These are phyloP conservation scores for Anadara kagoshimensis DNA, from an alignment of 1,140 invertebrate species.

Conservation along the genomic window DNA sequence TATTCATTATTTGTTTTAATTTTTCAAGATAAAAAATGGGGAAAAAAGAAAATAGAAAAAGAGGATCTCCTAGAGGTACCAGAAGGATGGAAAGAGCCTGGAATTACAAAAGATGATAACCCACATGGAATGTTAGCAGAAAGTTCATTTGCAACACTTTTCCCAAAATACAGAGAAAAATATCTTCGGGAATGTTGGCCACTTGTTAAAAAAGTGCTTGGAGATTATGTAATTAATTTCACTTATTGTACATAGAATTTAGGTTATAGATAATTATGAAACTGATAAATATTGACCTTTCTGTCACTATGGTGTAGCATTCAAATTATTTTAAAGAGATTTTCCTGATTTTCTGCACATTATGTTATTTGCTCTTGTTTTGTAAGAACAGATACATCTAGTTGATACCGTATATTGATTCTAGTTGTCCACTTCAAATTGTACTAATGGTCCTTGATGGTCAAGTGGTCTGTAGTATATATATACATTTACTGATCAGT, in stretches of 20 bases:
- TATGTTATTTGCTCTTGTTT: no score
- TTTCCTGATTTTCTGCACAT: no score
- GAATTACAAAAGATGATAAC: slow-evolving; percentile 93
- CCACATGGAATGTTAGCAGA: slow-evolving; percentile 86
- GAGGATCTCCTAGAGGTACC: slow-evolving; percentile 69
- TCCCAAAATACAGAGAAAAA: slow-evolving; percentile 95
- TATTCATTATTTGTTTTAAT: background rate
- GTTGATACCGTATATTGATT: no score
- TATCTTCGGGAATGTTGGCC: slow-evolving; percentile 98
- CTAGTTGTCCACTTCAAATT: no score
- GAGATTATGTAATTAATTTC: slow-evolving; percentile 69
- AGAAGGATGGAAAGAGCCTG: slow-evolving; percentile 85
- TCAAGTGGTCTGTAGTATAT: no score
- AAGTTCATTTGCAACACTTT: slow-evolving; percentile 87
- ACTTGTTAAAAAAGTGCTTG: slow-evolving; percentile 89
- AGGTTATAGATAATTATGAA: no score
- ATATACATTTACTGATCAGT: no score
- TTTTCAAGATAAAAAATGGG: slow-evolving; percentile 25
- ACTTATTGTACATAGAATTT: background rate
- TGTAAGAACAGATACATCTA: no score
- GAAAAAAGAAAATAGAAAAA: slow-evolving; percentile 31
- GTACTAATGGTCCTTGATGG: no score
- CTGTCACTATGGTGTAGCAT: no score
- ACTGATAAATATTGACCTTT: no score
- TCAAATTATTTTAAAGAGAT: no score